These are phyloP conservation scores for Anisognathus igniventris DNA, from an alignment of 2,797 vertebrate species.

Conservation along the genomic window DNA sequence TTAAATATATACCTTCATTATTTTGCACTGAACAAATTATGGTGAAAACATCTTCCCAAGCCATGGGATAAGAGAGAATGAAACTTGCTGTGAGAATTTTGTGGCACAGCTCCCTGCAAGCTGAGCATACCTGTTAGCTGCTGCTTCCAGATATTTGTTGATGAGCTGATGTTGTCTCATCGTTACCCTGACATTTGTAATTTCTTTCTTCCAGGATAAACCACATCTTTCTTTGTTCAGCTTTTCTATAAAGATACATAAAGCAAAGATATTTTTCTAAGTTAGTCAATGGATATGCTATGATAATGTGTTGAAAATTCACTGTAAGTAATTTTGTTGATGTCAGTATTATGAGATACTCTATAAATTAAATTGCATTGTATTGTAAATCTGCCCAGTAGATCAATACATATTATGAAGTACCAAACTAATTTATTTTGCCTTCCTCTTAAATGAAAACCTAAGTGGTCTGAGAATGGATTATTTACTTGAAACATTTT, in stretches of 20 bases:
- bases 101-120: neutral
- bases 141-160: neutral
- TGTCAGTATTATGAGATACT: constrained; percentile 13
- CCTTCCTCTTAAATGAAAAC: neutral
- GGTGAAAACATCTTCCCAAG: neutral
- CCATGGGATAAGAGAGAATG: neutral
- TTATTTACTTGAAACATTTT: neutral
- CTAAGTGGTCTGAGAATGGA: neutral
- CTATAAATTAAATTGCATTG: constrained; percentile 37
- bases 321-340: neutral
- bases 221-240: neutral
- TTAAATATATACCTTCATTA: neutral
- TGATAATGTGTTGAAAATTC: constrained; percentile 42
- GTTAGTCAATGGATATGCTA: neutral
- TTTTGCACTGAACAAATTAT: neutral
- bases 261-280: neutral
- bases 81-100: neutral
- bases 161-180: neutral
- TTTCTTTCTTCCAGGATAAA: neutral
- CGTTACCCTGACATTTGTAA: neutral
- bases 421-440: constrained; percentile 3
- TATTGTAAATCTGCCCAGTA: constrained; percentile 35
- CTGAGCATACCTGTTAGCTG: neutral
- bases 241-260: neutral
- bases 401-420: constrained; percentile 26